A percentile compares a stretch with the other conserved stretches of the same genome.
phyloP scores from a whole-genome alignment of 2,797 vertebrate species.

The Poecilia picta region DNA sequence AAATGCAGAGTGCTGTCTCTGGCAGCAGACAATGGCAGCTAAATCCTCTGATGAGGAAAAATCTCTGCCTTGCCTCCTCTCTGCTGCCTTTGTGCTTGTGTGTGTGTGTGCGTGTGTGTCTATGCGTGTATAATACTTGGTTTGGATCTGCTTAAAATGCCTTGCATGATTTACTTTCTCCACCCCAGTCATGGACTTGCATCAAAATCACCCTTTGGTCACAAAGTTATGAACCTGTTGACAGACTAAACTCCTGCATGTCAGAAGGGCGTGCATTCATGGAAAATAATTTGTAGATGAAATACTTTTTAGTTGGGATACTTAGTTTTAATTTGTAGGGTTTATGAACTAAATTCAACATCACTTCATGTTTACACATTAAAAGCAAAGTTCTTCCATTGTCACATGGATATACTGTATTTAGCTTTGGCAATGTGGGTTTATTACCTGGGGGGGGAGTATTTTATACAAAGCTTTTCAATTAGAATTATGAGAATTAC shows the following conservation, averaged over 20 bases:
- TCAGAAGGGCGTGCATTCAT: conserved; percentile 2
- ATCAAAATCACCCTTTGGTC: conserved; percentile 41
- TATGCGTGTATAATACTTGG: conserved; percentile 4
- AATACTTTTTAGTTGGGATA: conserved; percentile 5
- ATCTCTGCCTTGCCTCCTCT: conserved; percentile 41
- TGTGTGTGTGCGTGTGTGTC: conserved; percentile 11
- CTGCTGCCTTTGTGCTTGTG: conserved; percentile 20
- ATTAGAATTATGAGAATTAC: background rate
- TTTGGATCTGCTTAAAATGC: conserved; percentile 30
- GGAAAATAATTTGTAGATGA: background rate
- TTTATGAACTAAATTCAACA: background rate
- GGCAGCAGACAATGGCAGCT: conserved; percentile 61
- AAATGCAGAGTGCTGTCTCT: conserved; percentile 52
- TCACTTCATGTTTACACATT: background rate
- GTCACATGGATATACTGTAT: background rate
- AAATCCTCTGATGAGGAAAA: conserved; percentile 63
- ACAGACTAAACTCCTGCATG: conserved; percentile 24
- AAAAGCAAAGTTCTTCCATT: background rate
- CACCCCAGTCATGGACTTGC: conserved; percentile 28
- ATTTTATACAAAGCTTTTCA: background rate
- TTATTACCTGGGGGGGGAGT: background rate
- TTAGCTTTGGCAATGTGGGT: background rate
- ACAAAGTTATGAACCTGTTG: conserved; percentile 23
- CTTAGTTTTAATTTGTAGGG: conserved; percentile 13
- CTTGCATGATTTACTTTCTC: conserved; percentile 45